These are phyloP conservation scores for Palaemon carinicauda DNA, from an alignment of 1,140 invertebrate species.

Conservation along the genomic window DNA sequence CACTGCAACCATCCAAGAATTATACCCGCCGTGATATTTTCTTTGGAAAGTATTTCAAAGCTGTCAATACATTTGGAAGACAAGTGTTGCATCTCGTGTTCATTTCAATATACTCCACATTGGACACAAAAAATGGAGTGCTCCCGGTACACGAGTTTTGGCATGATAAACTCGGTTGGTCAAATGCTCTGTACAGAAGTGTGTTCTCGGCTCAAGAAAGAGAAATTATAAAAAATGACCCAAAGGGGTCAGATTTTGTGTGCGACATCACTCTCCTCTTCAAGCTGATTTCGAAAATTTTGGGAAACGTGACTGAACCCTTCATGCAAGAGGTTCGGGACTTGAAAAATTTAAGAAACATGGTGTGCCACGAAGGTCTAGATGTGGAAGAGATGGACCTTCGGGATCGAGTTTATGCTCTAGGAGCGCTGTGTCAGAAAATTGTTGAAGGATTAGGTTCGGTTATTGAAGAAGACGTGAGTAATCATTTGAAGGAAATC, in stretches of 20 bases:
- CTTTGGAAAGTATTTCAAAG: constrained; percentile 50
- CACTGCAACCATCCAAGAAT: not conserved
- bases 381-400: constrained; percentile 25
- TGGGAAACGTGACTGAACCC: constrained; percentile 20
- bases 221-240: not conserved
- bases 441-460: not conserved
- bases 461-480: not conserved
- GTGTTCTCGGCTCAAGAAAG: constrained; percentile 5
- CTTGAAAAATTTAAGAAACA: constrained; percentile 39
- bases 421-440: not conserved
- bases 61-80: constrained; percentile 25
- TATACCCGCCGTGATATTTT: constrained; percentile 34
- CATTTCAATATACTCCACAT: constrained; percentile 7
- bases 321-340: constrained; percentile 26
- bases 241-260: not conserved
- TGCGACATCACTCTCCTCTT: constrained; percentile 33
- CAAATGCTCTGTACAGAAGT: not conserved
- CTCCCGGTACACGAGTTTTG: constrained; percentile 26
- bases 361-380: constrained; percentile 36
- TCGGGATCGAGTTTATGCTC: not conserved
- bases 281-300: constrained; percentile 12
- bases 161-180: not conserved
- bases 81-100: not conserved
- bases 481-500: not conserved
- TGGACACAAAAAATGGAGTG: constrained; percentile 15